These are phyloP conservation scores for Lepus oiostolus DNA, from an alignment of 2,797 vertebrate species.

Conservation along the genomic window DNA sequence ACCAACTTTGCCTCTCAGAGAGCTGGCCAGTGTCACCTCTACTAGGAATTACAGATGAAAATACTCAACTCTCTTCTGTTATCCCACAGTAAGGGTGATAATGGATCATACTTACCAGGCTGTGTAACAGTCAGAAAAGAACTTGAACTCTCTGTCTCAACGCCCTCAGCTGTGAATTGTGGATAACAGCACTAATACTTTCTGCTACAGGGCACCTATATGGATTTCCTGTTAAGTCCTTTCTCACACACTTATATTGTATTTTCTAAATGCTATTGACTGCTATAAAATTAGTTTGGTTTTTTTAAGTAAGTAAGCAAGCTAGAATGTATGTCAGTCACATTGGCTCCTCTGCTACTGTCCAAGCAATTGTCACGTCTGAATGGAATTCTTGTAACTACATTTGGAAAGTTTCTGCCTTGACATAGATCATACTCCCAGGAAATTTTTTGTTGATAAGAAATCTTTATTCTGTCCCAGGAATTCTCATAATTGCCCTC, in stretches of 20 bases:
- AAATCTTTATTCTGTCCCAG: slow-evolving; percentile 57
- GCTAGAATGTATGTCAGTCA: too few species aligned
- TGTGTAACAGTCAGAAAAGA: too few species aligned
- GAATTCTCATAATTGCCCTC: slow-evolving; percentile 51
- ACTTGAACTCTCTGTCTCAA: too few species aligned
- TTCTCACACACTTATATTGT: neutral
- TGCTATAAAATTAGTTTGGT: too few species aligned
- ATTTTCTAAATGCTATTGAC: neutral
- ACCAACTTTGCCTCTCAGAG: neutral
- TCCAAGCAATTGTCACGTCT: neutral
- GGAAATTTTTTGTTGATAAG: slow-evolving; percentile 67
- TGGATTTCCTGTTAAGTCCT: too few species aligned
- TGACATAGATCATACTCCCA: slow-evolving; percentile 56
- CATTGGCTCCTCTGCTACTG: too few species aligned
- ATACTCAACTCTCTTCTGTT: neutral
- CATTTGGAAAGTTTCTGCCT: slow-evolving; percentile 31
- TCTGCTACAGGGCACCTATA: too few species aligned
- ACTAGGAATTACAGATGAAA: neutral
- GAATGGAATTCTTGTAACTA: slow-evolving; percentile 35
- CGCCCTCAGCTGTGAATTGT: too few species aligned
- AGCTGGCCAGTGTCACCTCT: neutral
- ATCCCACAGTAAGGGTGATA: neutral
- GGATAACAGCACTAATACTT: too few species aligned
- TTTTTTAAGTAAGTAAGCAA: too few species aligned
- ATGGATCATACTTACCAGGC: neutral